Base-by-base conservation (phyloP, 2,797 vertebrate genomes). In the Meriones psammophilus region DNA sequence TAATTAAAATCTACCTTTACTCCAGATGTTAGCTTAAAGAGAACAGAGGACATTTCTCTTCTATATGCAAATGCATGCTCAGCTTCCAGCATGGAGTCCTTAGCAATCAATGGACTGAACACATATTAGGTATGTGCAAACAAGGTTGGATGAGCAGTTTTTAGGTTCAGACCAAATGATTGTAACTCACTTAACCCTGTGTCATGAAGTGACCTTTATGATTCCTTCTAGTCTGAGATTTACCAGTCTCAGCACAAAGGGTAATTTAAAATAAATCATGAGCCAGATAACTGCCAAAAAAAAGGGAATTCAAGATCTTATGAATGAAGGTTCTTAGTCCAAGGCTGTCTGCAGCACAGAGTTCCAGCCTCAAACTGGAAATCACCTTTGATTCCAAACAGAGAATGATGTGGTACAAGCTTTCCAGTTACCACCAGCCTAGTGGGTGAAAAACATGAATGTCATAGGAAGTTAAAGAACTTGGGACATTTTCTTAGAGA, bases 361-460 rank as follows among this genome's bases (percentile, higher is more conserved):
- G 71, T 46, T 33, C 86, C 78, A 56, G 17, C 30, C 77, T 91
- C 20, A 91, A 62, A 54, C 64, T 80, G 83, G 81, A 96, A 97
- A 96, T 5, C 74, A 66, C 81, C 73, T 90, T 54, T 71, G 10
- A 56, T 92, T 96, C 93, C n/a, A 80, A 81, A 86, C 94, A 91
- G 33, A 73, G 5, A 79, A 2, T 90, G 80, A 73, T 77, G 86
- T 56, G 15, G 5, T 71, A 8, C 64, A 83, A 94, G 36, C 58
- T 87, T 7, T 73, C 26, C 12, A 22, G 22, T 26, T 39, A 18
- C 80, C 13, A 39, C 22, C 33, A 7, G 33, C 6, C 14, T 54
- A 15, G 10, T 86, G 9, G 24, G 12, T 64, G 26, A 76, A 77
- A 8, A 39, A 5, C 8, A 22, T 26, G 64, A 33, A 88, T 73